Evolutionary conservation across 2,113 vertebrate species (phyloP), one percentile per base, ranked within the genome.

Genomic region (Arenaria interpres): DNA sequence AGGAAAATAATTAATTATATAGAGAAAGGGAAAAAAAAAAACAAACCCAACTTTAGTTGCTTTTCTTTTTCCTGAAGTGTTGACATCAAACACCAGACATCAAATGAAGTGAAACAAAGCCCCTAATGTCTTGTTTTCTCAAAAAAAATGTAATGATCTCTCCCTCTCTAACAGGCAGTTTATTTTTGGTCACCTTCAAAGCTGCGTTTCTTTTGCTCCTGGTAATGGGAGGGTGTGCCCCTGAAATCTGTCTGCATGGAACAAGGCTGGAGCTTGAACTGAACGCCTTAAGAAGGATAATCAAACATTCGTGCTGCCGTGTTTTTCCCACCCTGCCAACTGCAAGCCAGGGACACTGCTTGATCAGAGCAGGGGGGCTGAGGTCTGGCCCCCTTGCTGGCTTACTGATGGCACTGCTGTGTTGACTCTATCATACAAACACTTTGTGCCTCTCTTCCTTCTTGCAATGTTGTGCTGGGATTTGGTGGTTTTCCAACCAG

Each of bases 121-220:
- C 56, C 28, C 46, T 96, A 87, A 96, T 69, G 43, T 50, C 63
- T 60, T 85, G 6, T 17, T 7, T 63, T 84, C 84, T 68, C 59
- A 39, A 54, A 64, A 37, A 37, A 32, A 32, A 10, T 50, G 53
- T 66, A 91, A 85, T 88, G 86, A 87, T 92, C 21, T 90, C 37
- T 86, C 30, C 27, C 4, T 63, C 46, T 89, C 37, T 78, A 76
- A 73, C 15, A 85, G 41, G 35, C 60, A 81, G 37, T 56, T 97
- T 75, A 62, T 85, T 92, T 94, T 89, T 53, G 62, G 69, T 95
- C 66, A 72, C 32, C 53, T 87, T 91, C 80, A 95, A 86, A 92
- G 84, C 33, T 59, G 20, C 75, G 9, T 51, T 96, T 81, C 48
- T 64, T 95, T 78, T 94, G 82, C 48, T 89, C 5, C 45, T 72